Conservation (phyloP, 2,797 vertebrate genomes). For the Sebastes trivittatus region DNA sequence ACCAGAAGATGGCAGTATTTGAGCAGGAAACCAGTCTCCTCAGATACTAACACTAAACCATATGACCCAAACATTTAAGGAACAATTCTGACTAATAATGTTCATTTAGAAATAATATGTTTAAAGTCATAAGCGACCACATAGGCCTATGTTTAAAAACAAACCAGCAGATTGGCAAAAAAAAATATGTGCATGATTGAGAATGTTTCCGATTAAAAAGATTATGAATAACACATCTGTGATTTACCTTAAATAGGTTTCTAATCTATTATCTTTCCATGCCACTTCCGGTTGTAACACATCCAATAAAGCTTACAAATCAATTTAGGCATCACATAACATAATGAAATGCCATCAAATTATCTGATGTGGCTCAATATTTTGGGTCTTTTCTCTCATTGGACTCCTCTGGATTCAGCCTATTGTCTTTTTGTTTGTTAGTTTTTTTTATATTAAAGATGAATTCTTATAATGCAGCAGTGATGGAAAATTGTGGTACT, state of each 20-base stretch:
- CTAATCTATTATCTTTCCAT: background rate
- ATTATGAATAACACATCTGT: background rate
- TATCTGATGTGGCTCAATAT: background rate
- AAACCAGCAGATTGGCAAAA: background rate
- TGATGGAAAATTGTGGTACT: background rate
- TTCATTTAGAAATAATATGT: background rate
- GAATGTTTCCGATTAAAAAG: background rate
- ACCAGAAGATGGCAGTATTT: slow-evolving; percentile 61
- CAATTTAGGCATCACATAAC: background rate
- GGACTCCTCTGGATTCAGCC: background rate
- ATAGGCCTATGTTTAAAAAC: background rate
- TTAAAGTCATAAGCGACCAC: background rate
- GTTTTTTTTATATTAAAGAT: background rate
- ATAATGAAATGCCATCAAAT: background rate
- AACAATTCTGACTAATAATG: background rate
- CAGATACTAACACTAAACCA: background rate
- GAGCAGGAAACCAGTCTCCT: slow-evolving; percentile 22
- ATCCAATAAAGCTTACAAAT: background rate
- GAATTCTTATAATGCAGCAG: background rate
- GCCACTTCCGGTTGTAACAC: background rate
- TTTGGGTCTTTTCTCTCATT: background rate
- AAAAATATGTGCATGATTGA: background rate
- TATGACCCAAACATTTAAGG: background rate
- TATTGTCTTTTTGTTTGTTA: background rate
- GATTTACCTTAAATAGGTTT: background rate